A percentile compares a stretch with the other conserved stretches of the same genome.
Conservation (phyloP, 2,797 vertebrate species). For the Megaceryle alcyon region DNA sequence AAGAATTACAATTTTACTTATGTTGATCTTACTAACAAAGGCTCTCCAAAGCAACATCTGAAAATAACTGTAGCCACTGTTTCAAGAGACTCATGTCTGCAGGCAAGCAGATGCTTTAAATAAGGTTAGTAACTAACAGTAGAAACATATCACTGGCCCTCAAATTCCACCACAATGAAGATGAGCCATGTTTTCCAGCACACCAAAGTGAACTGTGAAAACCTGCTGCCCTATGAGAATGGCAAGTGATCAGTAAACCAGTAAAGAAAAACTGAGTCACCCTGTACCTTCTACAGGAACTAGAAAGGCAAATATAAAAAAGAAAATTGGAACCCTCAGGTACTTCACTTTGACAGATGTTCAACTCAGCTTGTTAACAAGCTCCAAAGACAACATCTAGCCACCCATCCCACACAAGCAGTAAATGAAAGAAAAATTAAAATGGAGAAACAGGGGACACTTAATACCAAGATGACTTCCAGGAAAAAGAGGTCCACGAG, state of each 20-base stretch:
- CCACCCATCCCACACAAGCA: background rate
- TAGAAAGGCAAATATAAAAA: background rate
- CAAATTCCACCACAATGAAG: background rate
- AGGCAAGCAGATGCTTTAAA: background rate
- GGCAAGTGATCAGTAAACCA: conserved; percentile 12
- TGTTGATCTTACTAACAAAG: background rate
- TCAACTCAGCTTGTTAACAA: background rate
- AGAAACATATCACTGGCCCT: background rate
- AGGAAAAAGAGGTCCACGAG: background rate
- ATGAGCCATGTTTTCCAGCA: background rate
- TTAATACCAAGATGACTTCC: background rate
- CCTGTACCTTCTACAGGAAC: conserved; percentile 14
- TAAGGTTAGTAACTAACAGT: background rate
- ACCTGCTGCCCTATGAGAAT: background rate
- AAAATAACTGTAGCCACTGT: background rate
- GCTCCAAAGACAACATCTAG: background rate
- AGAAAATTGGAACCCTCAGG: background rate
- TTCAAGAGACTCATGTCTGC: background rate
- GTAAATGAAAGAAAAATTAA: background rate
- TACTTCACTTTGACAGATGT: background rate
- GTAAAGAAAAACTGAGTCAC: conserved; percentile 66
- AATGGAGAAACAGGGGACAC: background rate
- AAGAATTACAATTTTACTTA: background rate
- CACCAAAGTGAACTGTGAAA: background rate
- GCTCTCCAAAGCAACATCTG: background rate